phyloP scores from a whole-genome alignment of 2,113 vertebrate species.

The Colaptes auratus region DNA sequence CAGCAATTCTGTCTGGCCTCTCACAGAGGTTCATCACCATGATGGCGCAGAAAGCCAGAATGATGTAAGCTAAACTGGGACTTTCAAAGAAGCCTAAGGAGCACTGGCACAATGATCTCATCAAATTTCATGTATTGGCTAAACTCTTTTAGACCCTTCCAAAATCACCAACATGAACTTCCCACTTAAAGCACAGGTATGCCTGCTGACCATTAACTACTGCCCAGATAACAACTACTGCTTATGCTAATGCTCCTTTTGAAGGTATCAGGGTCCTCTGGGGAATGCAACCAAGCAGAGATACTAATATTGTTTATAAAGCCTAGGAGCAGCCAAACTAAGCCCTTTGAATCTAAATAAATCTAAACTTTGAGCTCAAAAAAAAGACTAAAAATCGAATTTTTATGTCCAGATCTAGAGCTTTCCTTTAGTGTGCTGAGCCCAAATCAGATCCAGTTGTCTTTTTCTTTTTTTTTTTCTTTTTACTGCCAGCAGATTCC shows the following conservation, averaged over 20 bases:
- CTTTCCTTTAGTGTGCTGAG: neutral
- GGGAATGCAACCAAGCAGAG: slow-evolving; percentile 3
- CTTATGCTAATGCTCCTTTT: neutral
- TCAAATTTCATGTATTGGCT: neutral
- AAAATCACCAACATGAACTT: neutral
- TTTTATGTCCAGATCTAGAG: neutral
- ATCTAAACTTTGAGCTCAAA: neutral
- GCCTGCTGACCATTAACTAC: neutral
- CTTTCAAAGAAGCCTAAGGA: neutral
- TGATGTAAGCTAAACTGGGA: slow-evolving; percentile 9
- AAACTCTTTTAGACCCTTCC: neutral
- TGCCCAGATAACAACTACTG: neutral
- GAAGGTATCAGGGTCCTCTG: neutral
- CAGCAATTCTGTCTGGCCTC: neutral
- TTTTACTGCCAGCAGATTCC: neutral
- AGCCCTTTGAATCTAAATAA: neutral
- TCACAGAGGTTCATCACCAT: neutral
- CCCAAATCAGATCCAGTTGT: neutral
- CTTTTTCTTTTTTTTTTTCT: neutral
- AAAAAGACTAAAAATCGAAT: neutral
- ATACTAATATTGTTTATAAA: slow-evolving; percentile 14
- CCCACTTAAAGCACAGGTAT: slow-evolving; percentile 7
- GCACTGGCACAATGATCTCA: neutral
- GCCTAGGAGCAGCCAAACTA: neutral
- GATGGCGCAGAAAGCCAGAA: neutral